Evolutionary conservation across 2,113 vertebrate species (phyloP).

Genomic region (Crotalus horridus): DNA sequence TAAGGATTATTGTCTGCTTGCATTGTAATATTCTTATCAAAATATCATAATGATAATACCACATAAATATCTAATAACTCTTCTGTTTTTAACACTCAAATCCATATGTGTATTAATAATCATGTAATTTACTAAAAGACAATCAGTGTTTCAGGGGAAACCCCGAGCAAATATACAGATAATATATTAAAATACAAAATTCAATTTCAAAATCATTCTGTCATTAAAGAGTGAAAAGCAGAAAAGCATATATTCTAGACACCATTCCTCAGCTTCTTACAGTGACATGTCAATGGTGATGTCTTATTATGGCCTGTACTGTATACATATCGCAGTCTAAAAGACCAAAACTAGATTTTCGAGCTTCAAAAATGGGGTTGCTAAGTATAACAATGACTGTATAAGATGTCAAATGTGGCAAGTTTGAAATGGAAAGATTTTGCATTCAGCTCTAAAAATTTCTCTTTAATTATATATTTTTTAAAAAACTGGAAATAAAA

Average conservation of each 20-base stretch:
- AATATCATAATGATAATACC: neutral
- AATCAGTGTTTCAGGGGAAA: neutral
- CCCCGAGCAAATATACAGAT: neutral
- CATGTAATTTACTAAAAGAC: neutral
- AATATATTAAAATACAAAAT: neutral
- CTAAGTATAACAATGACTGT: slow-evolving; percentile 25
- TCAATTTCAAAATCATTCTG: neutral
- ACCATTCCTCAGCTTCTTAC: slow-evolving; percentile 1
- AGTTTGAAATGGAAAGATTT: slow-evolving; percentile 37
- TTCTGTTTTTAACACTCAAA: too few species aligned
- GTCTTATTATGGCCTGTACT: neutral
- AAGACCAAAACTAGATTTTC: slow-evolving; percentile 50
- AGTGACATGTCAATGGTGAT: neutral
- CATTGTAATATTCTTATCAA: neutral
- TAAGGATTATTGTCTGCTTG: neutral
- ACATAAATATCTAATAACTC: neutral
- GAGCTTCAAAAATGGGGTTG: slow-evolving; percentile 46
- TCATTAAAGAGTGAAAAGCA: neutral
- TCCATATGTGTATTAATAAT: neutral
- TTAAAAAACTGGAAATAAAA: slow-evolving; percentile 54
- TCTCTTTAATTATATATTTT: neutral
- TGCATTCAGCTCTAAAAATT: slow-evolving; percentile 49
- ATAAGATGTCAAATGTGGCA: slow-evolving; percentile 47
- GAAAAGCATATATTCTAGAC: neutral
- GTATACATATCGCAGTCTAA: slow-evolving; percentile 24